These are phyloP conservation scores for Euphydryas editha DNA, from an alignment of 2,888 invertebrate genomes.

Conservation along the genomic window DNA sequence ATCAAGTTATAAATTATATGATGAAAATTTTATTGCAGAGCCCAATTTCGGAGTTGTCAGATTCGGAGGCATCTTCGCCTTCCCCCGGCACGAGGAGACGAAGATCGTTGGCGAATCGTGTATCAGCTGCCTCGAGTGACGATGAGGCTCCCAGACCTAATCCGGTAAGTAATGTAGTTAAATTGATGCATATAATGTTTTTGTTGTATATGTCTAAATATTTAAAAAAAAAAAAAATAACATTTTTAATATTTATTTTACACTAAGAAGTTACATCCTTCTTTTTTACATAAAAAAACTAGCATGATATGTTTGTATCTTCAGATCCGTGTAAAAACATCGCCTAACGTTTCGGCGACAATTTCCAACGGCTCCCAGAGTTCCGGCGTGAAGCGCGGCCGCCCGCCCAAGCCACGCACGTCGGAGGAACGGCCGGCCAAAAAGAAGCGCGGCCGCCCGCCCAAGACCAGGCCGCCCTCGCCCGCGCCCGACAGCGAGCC, in stretches of 20 bases:
- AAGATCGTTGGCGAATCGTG: conserved; percentile 63
- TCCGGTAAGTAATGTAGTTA: conserved; percentile 51
- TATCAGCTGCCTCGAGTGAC: conserved; percentile 76
- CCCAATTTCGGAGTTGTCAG: conserved; percentile 85
- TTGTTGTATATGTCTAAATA: too few species aligned
- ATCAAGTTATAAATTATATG: background rate
- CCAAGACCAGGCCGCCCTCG: conserved; percentile 57
- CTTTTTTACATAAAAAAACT: too few species aligned
- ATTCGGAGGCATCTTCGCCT: conserved; percentile 78
- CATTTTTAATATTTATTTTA: too few species aligned
- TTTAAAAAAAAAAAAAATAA: too few species aligned
- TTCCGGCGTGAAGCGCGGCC: conserved; percentile 73
- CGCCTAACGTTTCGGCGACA: conserved; percentile 39
- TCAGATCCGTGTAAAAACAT: conserved; percentile 43
- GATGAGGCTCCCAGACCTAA: conserved; percentile 63
- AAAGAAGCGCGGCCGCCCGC: conserved; percentile 74
- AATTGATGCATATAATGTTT: background rate
- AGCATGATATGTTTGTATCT: background rate
- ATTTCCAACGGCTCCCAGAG: conserved; percentile 55
- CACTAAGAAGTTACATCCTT: too few species aligned
- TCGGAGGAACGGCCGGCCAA: conserved; percentile 69
- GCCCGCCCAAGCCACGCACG: conserved; percentile 75
- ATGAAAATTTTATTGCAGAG: conserved; percentile 56
- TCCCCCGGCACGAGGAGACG: conserved; percentile 62
- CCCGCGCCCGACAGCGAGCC: conserved; percentile 50